phyloP scores from a whole-genome alignment of 2,888 invertebrate genomes.

The Uropetala carovei region DNA sequence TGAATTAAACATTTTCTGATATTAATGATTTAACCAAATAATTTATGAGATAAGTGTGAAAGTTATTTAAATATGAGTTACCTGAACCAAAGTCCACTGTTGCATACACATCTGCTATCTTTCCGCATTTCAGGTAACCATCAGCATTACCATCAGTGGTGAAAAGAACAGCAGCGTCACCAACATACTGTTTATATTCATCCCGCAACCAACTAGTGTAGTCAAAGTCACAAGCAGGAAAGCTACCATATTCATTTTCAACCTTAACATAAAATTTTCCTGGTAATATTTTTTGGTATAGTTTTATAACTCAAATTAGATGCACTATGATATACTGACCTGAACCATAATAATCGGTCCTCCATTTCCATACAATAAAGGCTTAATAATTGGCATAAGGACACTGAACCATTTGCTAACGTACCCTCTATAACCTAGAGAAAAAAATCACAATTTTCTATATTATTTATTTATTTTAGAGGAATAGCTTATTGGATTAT shows the following conservation, averaged over 20 bases:
- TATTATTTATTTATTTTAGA: too few relatives aligned
- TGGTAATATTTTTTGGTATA: conserved; percentile 46
- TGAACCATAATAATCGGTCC: conserved; percentile 93
- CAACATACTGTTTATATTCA: conserved; percentile 78
- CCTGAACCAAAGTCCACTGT: conserved; percentile 86
- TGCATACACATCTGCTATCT: conserved; percentile 83
- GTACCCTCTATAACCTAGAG: conserved; percentile 74
- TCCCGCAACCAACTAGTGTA: conserved; percentile 84
- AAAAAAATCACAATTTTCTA: conserved; percentile 41
- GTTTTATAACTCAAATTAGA: neutral
- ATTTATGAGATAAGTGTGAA: too few relatives aligned
- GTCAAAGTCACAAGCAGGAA: conserved; percentile 81
- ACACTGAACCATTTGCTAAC: conserved; percentile 77
- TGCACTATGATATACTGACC: conserved; percentile 74
- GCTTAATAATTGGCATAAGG: conserved; percentile 76
- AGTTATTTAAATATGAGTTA: conserved; percentile 69
- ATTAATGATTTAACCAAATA: too few relatives aligned
- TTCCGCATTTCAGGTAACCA: conserved; percentile 81
- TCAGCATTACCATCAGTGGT: conserved; percentile 87
- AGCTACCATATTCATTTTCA: conserved; percentile 97
- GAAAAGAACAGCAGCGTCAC: conserved; percentile 84
- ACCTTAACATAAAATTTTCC: conserved; percentile 76
- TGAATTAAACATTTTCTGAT: too few relatives aligned
- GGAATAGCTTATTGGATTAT: too few relatives aligned
- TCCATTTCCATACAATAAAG: conserved; percentile 82